Evolutionary conservation across 2,888 invertebrate species (phyloP).

Genomic region (Spisula subtruncata): DNA sequence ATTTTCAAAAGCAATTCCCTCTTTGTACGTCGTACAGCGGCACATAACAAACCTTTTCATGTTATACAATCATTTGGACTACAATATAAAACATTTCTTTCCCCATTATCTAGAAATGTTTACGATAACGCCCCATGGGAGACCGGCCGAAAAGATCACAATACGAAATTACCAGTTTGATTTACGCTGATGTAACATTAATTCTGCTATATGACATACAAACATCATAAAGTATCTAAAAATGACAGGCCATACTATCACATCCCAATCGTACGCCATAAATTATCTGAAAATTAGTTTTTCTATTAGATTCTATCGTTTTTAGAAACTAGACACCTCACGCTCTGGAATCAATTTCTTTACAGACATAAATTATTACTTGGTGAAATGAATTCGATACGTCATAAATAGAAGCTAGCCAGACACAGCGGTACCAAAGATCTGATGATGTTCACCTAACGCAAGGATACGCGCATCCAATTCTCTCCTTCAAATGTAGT

Average conservation of each 20-base stretch:
- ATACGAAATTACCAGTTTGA: slow-evolving; percentile 72
- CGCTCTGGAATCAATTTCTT: slow-evolving; percentile 54
- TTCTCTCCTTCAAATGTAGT: slow-evolving; percentile 33
- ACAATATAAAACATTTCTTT: slow-evolving; percentile 63
- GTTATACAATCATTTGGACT: slow-evolving; percentile 11
- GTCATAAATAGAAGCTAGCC: slow-evolving; percentile 52
- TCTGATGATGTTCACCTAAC: slow-evolving; percentile 51
- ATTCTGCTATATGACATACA: slow-evolving; percentile 68
- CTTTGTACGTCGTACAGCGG: neutral
- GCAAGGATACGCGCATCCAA: slow-evolving; percentile 44
- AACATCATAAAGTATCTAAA: slow-evolving; percentile 67
- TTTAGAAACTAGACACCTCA: slow-evolving; percentile 49
- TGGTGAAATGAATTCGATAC: slow-evolving; percentile 61
- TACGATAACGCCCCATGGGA: slow-evolving; percentile 60
- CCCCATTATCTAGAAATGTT: slow-evolving; percentile 63
- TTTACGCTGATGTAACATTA: slow-evolving; percentile 70
- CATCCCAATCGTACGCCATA: slow-evolving; percentile 66
- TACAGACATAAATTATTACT: slow-evolving; percentile 62
- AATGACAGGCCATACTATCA: slow-evolving; percentile 65
- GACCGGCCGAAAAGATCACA: slow-evolving; percentile 49
- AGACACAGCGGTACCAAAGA: slow-evolving; percentile 56
- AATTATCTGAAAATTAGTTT: slow-evolving; percentile 70
- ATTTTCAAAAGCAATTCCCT: slow-evolving; percentile 13
- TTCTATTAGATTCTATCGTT: slow-evolving; percentile 65
- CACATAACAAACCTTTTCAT: slow-evolving; percentile 22